Evolutionary conservation across 2,888 invertebrate genomes (phyloP), one percentile per base, ranked within the genome.

Genomic region (Subacronicta megacephala): DNA sequence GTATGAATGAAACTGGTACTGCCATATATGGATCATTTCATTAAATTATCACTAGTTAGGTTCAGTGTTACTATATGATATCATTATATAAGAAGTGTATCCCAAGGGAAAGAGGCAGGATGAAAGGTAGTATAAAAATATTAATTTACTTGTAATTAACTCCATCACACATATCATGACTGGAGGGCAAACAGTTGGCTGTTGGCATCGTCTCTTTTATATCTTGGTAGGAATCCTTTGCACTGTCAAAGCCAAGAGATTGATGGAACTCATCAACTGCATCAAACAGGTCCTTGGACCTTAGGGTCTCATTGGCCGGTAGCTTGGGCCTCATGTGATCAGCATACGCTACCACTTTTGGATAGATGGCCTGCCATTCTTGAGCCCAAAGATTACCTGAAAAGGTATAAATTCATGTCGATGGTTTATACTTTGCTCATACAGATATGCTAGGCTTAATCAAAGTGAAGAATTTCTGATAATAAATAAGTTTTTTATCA

Each of bases 91-190:
- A 2, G 10, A 31, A n/a, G 7, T 31, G 6, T 31, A 12, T 29
- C 29, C 3, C 12, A 29, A 3, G 0, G 6, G 5, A n/a, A 31
- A 31, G 10, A 26, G 1, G 31, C 31, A n/a, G 12, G 6, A n/a
- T 31, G n/a, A 26, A 26, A 10, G 3, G 31, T 17, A 37, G 4
- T 18, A 37, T 37, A 9, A 16, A 37, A 3, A 55, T 26, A 1
- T 9, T n/a, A 47, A 69, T 75, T 83, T 84, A 95, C 96, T 96
- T 95, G 83, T 95, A 96, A 83, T 96, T 95, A 41, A 95, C 80
- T 35, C 95, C 95, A 78, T 96, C 95, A 73, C 95, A 95, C 90
- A 96, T 96, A 75, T 96, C 96, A 94, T 96, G 96, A 51, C 96
- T 96, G 1, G 96, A 96, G 0, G 96, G 96, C 72, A 96, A 95